Evolutionary conservation across 2,888 invertebrate species (phyloP), one percentile per base, ranked within the genome.

Genomic region (Piscicola geometra): DNA sequence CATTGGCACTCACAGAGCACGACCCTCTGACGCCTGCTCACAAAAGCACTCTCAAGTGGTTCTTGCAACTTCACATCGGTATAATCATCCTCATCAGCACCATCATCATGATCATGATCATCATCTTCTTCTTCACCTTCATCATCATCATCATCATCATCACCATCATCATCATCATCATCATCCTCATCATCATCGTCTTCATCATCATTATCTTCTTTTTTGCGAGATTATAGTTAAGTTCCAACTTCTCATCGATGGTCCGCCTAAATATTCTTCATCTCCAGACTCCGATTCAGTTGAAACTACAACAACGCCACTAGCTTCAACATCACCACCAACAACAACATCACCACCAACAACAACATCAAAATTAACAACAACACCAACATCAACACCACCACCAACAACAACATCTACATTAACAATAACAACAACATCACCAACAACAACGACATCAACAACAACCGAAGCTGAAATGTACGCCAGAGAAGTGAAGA

Each of bases 121-220:
- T 60, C 67, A 76, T 56, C 66, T 73, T 73, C 50, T 33, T 32
- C 67, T 67, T 36, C 50, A 71, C 32, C 70, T 28, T 60, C 73
- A 21, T 69, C 73, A 47, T 76, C 71, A 41, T 76, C 47, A 71
- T 41, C 32, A 70, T 66, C 56, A 76, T 68, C 35, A 72, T 41
- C 66, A 72, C 50, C 69, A 30, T 64, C 71, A 64, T 71, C 50
- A 28, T 75, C 30, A 28, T 9, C 5, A 47, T 64, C 32, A 28
- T 56, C 32, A 35, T 75, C 25, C 18, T 60, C 69, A 75, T 28
- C 68, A 70, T 25, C 70, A 74, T 30, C 64, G 60, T 52, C 73
- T 73, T 60, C 67, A 68, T 30, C 70, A 71, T 60, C 67, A 76
- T 56, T 47, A 76, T 73, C 50, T 33, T 33, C 66, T 28, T 66